Percentiles rank a stretch among this genome's conserved stretches.
These are phyloP conservation scores for Cyaniris semiargus DNA, from an alignment of 2,888 invertebrate species.

Conservation along the genomic window DNA sequence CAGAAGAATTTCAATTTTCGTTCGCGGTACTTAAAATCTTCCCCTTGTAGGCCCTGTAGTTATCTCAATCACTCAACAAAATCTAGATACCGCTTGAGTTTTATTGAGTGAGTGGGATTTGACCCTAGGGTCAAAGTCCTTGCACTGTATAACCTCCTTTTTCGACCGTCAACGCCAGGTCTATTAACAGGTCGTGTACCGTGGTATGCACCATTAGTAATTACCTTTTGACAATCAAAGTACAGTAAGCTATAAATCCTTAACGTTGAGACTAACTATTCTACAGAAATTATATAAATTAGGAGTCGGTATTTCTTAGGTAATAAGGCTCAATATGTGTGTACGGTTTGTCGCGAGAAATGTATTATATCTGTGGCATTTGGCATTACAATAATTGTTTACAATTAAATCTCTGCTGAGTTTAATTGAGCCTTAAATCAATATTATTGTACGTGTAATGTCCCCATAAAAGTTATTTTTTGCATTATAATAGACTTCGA, in stretches of 20 bases:
- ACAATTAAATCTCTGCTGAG: slow-evolving; percentile 15
- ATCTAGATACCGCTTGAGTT: no score
- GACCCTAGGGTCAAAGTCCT: neutral
- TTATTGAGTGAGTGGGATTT: neutral
- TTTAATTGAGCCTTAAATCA: slow-evolving; percentile 28
- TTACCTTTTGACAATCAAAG: neutral
- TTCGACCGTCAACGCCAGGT: neutral
- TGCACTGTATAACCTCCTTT: neutral
- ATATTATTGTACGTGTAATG: no score
- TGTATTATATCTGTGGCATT: neutral
- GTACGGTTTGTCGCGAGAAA: neutral
- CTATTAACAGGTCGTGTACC: neutral
- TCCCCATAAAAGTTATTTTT: no score
- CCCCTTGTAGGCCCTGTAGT: no score
- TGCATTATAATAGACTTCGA: no score
- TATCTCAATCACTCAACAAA: no score
- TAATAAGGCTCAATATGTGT: neutral
- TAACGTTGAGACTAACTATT: neutral
- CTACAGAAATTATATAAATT: neutral
- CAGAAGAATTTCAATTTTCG: no score
- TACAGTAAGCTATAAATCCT: slow-evolving; percentile 15
- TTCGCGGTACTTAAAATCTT: no score
- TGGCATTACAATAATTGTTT: neutral
- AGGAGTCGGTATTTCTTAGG: neutral
- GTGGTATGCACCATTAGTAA: neutral